Evolutionary conservation across 2,888 invertebrate species (phyloP).

Genomic region (Sinohyriopsis cumingii): DNA sequence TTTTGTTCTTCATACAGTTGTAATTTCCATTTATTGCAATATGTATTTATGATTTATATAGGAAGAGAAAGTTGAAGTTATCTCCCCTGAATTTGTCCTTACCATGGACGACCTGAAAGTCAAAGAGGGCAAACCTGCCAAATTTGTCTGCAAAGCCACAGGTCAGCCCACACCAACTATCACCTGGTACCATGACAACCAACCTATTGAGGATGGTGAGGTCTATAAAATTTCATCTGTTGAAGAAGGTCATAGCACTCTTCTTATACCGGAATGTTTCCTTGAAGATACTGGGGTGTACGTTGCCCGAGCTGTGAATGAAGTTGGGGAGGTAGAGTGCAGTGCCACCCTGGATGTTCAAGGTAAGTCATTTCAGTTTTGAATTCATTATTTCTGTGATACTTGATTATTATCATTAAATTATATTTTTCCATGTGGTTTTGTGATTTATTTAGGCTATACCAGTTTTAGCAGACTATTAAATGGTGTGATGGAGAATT

Average conservation of each 20-base stretch:
- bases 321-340: slow-evolving; percentile 78
- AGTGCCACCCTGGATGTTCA: slow-evolving; percentile 63
- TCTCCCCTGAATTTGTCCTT: slow-evolving; percentile 37
- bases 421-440: too few relatives aligned
- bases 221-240: slow-evolving; percentile 50
- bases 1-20: too few relatives aligned
- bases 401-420: too few relatives aligned
- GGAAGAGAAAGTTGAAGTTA: slow-evolving; percentile 15
- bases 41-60: background rate
- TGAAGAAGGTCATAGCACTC: slow-evolving; percentile 57
- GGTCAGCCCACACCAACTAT: slow-evolving; percentile 60
- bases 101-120: slow-evolving; percentile 49
- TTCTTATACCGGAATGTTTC: slow-evolving; percentile 61
- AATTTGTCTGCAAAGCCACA: slow-evolving; percentile 59
- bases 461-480: too few relatives aligned
- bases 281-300: slow-evolving; percentile 85
- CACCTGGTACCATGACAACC: slow-evolving; percentile 59
- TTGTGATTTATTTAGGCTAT: too few relatives aligned
- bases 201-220: slow-evolving; percentile 80
- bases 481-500: too few relatives aligned
- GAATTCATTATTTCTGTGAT: too few relatives aligned
- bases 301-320: slow-evolving; percentile 82
- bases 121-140: slow-evolving; percentile 57
- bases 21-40: too few relatives aligned
- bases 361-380: slow-evolving; percentile 31